Evolutionary conservation across 2,888 invertebrate species (phyloP).

Genomic region (Xanthorhoe designata): DNA sequence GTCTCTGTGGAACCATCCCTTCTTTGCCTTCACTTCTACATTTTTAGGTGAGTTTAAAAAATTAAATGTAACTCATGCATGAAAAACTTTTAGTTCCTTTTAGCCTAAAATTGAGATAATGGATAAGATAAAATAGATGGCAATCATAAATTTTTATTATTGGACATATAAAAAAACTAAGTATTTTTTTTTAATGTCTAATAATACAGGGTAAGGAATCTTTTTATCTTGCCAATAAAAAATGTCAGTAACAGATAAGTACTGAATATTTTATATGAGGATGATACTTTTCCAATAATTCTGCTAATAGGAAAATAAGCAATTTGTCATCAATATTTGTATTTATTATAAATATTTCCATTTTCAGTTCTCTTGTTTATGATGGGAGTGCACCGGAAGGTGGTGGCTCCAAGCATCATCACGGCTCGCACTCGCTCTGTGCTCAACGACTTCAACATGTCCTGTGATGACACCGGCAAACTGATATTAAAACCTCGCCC

Average conservation of each 20-base stretch:
- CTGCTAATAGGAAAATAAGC: neutral
- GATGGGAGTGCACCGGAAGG: conserved; percentile 97
- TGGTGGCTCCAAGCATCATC: conserved; percentile 98
- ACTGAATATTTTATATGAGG: no score
- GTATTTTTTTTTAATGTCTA: no score
- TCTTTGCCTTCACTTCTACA: conserved; percentile 95
- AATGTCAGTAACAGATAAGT: no score
- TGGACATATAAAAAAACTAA: no score
- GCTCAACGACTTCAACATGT: conserved; percentile 98
- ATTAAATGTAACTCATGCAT: neutral
- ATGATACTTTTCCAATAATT: no score
- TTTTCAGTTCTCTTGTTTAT: conserved; percentile 91
- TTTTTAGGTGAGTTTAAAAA: conserved; percentile 90
- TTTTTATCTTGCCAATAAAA: no score
- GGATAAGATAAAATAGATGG: no score
- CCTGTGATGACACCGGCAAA: conserved; percentile 98
- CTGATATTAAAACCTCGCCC: conserved; percentile 96
- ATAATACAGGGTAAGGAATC: no score
- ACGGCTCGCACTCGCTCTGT: conserved; percentile 96
- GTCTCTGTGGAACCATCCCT: conserved; percentile 96
- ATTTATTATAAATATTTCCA: conserved; percentile 50
- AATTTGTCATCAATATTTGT: neutral
- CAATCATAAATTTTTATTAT: no score
- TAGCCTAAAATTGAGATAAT: neutral
- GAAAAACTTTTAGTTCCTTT: neutral